Percentiles rank a stretch among this genome's conserved stretches.
phyloP scores from a whole-genome alignment of 2,113 vertebrate species.

The Oncorhynchus nerka region DNA sequence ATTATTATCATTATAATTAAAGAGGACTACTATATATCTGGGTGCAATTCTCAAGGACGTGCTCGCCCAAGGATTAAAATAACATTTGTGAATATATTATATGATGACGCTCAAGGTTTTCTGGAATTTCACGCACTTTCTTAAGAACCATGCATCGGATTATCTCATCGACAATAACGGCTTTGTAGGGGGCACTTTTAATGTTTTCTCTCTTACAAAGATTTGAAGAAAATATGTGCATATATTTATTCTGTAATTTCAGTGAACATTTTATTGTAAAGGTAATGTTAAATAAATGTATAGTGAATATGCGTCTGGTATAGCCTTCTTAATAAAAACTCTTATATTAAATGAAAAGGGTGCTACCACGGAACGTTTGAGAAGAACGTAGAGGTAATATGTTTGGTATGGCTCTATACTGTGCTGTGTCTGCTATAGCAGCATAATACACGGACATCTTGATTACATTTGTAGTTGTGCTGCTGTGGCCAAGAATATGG shows the following conservation, averaged over 20 bases:
- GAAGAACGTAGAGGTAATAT: conserved; percentile 34
- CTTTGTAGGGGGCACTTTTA: conserved; percentile 99
- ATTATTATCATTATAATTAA: conserved; percentile 72
- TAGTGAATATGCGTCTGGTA: conserved; percentile 99
- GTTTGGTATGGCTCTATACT: conserved; percentile 1
- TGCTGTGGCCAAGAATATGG: neutral
- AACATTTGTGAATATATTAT: conserved; percentile 84
- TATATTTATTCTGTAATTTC: conserved; percentile 99
- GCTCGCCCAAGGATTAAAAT: conserved; percentile 73
- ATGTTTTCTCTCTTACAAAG: conserved; percentile 94
- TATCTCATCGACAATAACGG: conserved; percentile 87
- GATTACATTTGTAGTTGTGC: too few relatives aligned
- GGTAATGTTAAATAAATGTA: conserved; percentile 99
- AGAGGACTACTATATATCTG: conserved; percentile 69
- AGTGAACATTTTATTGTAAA: conserved; percentile 99
- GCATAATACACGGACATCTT: conserved; percentile 7
- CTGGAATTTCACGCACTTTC: conserved; percentile 89
- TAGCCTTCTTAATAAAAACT: conserved; percentile 99
- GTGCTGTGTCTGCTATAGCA: conserved; percentile 34
- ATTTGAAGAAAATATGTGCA: conserved; percentile 91
- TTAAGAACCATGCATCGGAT: conserved; percentile 84
- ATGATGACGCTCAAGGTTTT: conserved; percentile 84
- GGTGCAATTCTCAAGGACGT: conserved; percentile 74
- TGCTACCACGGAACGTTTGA: conserved; percentile 68
- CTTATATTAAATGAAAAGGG: conserved; percentile 84